Conservation (phyloP, 2,888 invertebrate species). For the Melanophora roralis region DNA sequence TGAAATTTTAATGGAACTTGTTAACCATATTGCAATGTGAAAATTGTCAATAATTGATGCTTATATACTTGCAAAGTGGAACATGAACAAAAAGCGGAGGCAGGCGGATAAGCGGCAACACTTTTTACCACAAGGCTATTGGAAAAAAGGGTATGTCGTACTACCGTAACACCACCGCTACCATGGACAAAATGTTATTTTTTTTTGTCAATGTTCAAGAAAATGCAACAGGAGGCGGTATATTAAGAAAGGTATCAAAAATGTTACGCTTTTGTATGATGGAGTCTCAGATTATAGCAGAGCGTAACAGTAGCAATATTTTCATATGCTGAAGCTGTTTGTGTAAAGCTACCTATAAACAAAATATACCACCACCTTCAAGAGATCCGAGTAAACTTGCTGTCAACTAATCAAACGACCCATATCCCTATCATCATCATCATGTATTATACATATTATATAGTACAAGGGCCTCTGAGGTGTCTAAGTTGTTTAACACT, state of each 20-base stretch:
- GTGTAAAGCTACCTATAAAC: slow-evolving; percentile 32
- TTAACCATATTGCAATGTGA: slow-evolving; percentile 30
- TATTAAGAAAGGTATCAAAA: slow-evolving; percentile 50
- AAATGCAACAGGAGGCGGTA: slow-evolving; percentile 59
- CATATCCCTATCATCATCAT: slow-evolving; percentile 77
- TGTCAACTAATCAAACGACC: slow-evolving; percentile 37
- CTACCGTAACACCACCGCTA: slow-evolving; percentile 60
- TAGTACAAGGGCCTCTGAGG: slow-evolving; percentile 77
- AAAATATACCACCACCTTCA: slow-evolving; percentile 58
- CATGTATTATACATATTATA: slow-evolving; percentile 70
- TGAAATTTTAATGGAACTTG: slow-evolving; percentile 48
- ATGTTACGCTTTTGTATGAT: slow-evolving; percentile 62
- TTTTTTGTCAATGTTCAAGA: background rate
- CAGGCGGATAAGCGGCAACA: slow-evolving; percentile 63
- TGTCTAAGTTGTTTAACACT: slow-evolving; percentile 62
- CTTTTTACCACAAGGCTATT: slow-evolving; percentile 66
- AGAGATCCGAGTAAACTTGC: slow-evolving; percentile 44
- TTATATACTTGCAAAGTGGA: slow-evolving; percentile 10
- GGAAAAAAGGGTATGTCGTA: slow-evolving; percentile 65
- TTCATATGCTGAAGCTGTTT: slow-evolving; percentile 45
- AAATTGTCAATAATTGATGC: slow-evolving; percentile 32
- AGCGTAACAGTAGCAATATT: slow-evolving; percentile 54
- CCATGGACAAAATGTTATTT: slow-evolving; percentile 34
- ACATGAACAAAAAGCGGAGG: slow-evolving; percentile 49
- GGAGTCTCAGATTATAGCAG: slow-evolving; percentile 54